These are phyloP conservation scores for Crocodylus rhombifer DNA, from an alignment of 2,797 vertebrate species.

Conservation along the genomic window DNA sequence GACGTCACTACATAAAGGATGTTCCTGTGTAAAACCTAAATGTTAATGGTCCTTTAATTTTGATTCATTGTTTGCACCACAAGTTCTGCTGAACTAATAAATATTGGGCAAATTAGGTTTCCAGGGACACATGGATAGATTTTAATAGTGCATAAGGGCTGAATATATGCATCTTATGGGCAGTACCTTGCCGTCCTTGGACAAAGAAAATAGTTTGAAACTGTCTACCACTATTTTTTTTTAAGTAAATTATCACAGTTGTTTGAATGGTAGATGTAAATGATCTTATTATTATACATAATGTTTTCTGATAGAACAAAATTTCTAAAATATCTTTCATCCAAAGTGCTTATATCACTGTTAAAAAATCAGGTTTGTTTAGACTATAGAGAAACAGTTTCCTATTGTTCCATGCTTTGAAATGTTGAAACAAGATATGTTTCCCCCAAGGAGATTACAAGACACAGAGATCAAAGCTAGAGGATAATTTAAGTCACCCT, in stretches of 20 bases:
- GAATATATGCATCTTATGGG: background rate
- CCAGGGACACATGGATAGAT: background rate
- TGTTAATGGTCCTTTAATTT: constrained; percentile 35
- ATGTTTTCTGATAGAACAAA: constrained; percentile 6
- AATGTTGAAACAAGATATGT: background rate
- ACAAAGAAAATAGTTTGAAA: constrained; percentile 7
- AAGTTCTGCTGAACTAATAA: background rate
- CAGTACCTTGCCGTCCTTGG: background rate
- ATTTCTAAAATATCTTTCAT: background rate
- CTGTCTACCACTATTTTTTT: background rate
- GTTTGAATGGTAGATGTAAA: background rate
- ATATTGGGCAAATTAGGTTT: background rate
- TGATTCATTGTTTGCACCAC: background rate
- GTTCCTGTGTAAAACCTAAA: constrained; percentile 10
- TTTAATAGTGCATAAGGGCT: background rate
- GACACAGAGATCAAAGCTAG: no score
- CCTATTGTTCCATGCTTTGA: background rate
- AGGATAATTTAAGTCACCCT: no score
- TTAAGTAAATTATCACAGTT: background rate
- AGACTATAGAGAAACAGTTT: background rate
- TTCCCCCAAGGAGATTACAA: background rate
- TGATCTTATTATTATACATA: background rate
- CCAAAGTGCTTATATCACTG: background rate
- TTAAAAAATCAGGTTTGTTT: constrained; percentile 6
- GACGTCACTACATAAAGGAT: constrained; percentile 11